Evolutionary conservation across 2,113 vertebrate species (phyloP).

Genomic region (Psilopogon haemacephalus): DNA sequence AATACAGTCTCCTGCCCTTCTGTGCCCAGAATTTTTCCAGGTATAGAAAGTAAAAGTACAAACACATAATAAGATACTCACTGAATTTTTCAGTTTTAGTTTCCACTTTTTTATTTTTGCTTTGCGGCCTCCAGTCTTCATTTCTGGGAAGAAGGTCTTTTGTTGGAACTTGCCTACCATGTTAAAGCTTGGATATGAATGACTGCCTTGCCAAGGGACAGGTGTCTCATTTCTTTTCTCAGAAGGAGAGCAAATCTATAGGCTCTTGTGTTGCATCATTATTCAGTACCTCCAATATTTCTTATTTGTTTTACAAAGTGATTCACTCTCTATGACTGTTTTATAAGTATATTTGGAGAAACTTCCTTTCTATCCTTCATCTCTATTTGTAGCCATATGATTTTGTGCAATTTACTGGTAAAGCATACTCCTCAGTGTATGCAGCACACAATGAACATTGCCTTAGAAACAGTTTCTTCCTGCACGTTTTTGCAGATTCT

Average conservation of each 20-base stretch:
- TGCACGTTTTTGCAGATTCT: not conserved
- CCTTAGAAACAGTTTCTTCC: not conserved
- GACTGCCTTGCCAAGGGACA: not conserved
- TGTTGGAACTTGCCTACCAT: not conserved
- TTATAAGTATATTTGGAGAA: not conserved
- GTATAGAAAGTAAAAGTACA: not conserved
- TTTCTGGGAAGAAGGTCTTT: not conserved
- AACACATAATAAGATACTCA: not conserved
- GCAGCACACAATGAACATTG: not conserved
- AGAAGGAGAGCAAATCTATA: not conserved
- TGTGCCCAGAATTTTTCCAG: not conserved
- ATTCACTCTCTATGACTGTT: not conserved
- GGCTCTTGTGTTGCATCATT: not conserved
- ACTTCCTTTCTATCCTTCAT: not conserved
- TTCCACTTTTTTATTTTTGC: not conserved
- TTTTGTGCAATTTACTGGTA: not conserved
- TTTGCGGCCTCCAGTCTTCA: not conserved
- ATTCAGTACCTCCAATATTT: not conserved
- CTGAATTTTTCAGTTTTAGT: not conserved
- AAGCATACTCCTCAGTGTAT: not conserved
- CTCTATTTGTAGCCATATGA: not conserved
- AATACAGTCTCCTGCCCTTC: not conserved
- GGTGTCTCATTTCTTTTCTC: not conserved
- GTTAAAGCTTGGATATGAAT: not conserved
- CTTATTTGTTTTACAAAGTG: not conserved